phyloP scores from a whole-genome alignment of 2,888 invertebrate genomes.

The Pristionchus exspectatus region DNA sequence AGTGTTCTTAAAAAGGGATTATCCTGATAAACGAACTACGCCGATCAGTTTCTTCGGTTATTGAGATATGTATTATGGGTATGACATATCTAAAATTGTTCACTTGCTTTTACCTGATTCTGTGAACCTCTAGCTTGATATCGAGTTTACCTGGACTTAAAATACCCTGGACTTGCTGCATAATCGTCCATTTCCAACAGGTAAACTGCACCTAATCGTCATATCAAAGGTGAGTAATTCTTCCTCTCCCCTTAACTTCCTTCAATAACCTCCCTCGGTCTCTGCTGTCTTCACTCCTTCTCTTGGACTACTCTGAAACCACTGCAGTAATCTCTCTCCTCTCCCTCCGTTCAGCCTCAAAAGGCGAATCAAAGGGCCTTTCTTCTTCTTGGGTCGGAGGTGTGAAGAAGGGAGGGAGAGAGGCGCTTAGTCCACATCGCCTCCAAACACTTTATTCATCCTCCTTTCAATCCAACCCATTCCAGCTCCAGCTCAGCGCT shows the following conservation, averaged over 20 bases:
- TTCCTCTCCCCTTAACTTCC: not conserved
- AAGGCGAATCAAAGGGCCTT: conserved; percentile 31
- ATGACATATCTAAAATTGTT: too few relatives aligned
- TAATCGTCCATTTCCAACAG: not conserved
- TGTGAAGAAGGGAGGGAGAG: conserved; percentile 31
- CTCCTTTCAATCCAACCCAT: not conserved
- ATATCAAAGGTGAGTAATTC: conserved; percentile 22
- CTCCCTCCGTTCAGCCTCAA: conserved; percentile 34
- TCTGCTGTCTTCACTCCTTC: not conserved
- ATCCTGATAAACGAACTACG: too few relatives aligned
- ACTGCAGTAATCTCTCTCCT: not conserved
- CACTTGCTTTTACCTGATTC: too few relatives aligned
- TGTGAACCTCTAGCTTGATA: not conserved
- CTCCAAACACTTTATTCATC: conserved; percentile 26
- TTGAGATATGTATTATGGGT: too few relatives aligned
- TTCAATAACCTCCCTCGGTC: not conserved
- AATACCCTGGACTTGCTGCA: not conserved
- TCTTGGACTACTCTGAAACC: not conserved
- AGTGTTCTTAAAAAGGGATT: too few relatives aligned
- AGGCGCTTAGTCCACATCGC: conserved; percentile 18
- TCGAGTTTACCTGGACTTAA: not conserved
- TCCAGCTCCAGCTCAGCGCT: conserved; percentile 30
- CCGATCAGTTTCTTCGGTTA: too few relatives aligned
- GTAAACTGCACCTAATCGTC: not conserved
- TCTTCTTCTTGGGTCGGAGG: not conserved